A percentile compares a stretch with the other conserved stretches of the same genome.
Evolutionary conservation across 2,113 vertebrate genomes (phyloP).

Genomic region (Sigmodon hispidus): DNA sequence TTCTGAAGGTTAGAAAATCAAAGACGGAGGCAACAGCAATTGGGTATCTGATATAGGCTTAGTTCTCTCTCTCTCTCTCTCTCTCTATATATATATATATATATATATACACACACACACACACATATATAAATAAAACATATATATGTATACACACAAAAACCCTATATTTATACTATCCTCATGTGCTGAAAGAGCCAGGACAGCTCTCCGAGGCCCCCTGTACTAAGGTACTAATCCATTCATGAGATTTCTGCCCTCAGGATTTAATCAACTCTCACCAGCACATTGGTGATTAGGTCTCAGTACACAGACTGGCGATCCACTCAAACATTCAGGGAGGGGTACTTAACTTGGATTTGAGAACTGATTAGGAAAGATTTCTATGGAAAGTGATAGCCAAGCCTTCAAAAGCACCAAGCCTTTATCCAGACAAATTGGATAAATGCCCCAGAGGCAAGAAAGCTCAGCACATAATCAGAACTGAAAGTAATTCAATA

Average conservation of each 20-base stretch:
- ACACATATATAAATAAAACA: no score
- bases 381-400: constrained; percentile 30
- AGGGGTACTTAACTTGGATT: neutral
- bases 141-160: no score
- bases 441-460: constrained; percentile 44
- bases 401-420: constrained; percentile 5
- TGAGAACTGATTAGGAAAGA: constrained; percentile 28
- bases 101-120: no score
- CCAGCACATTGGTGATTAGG: neutral
- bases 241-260: neutral
- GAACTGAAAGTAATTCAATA: constrained; percentile 39
- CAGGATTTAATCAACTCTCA: neutral
- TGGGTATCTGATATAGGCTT: neutral
- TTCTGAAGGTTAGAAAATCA: neutral
- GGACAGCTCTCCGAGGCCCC: neutral
- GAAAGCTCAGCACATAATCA: neutral
- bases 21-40: neutral
- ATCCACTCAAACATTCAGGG: neutral
- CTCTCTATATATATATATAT: no score
- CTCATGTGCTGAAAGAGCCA: neutral
- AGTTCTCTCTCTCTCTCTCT: no score
- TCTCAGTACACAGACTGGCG: neutral
- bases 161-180: neutral
- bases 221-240: neutral
- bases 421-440: constrained; percentile 53